A percentile compares a stretch with the other conserved stretches of the same genome.
These are phyloP conservation scores for Catharus bicknelli DNA, from an alignment of 2,113 vertebrate species.

Conservation along the genomic window DNA sequence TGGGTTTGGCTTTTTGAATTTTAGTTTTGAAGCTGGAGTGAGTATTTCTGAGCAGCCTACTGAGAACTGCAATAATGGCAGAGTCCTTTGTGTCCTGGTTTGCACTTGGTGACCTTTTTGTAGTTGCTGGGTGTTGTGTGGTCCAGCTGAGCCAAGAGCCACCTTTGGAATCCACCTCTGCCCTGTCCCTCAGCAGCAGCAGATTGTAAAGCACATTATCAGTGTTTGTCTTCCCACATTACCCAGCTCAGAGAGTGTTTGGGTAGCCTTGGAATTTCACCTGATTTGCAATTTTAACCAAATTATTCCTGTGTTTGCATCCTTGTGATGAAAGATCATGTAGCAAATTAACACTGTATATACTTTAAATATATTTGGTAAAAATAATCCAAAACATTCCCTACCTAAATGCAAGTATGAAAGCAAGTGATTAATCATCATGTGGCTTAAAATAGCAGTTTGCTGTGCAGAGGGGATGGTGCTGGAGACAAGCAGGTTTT, in stretches of 20 bases:
- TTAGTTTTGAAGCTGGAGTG: not conserved
- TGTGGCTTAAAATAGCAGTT: not conserved
- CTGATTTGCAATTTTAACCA: not conserved
- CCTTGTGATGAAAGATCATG: not conserved
- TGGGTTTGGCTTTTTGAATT: not conserved
- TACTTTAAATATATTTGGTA: slow-evolving; percentile 6
- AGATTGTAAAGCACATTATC: not conserved
- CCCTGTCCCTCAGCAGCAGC: not conserved
- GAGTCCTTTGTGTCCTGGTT: not conserved
- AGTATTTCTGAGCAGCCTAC: not conserved
- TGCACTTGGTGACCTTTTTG: not conserved
- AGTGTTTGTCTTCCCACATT: not conserved
- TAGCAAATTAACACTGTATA: not conserved
- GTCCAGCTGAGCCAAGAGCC: not conserved
- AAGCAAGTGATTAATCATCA: slow-evolving; percentile 35
- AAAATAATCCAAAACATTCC: slow-evolving; percentile 14
- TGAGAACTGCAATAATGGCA: not conserved
- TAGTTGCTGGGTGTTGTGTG: not conserved
- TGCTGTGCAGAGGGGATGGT: not conserved
- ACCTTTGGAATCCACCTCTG: not conserved
- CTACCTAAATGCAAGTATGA: not conserved
- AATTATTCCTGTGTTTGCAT: not conserved
- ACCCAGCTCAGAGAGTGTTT: not conserved
- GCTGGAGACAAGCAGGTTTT: not conserved
- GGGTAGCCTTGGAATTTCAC: not conserved